phyloP scores from a whole-genome alignment of 2,888 invertebrate species.

The Malthinus seriepunctatus region DNA sequence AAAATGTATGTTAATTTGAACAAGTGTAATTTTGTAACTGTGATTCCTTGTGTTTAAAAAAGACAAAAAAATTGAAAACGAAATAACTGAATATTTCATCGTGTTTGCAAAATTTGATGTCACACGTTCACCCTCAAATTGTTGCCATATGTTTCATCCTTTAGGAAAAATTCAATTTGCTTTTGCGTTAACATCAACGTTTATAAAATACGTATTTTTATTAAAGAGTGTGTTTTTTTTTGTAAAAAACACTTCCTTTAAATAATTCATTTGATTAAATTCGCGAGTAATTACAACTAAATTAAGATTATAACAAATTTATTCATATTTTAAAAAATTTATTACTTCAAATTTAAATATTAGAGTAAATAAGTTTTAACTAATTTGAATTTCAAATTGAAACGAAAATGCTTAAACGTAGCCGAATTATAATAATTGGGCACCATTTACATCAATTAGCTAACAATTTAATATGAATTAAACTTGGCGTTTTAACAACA shows the following conservation, averaged over 20 bases:
- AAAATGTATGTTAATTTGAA: not conserved
- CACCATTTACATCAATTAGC: slow-evolving; percentile 5
- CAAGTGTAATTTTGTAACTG: no score
- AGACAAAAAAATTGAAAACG: not conserved
- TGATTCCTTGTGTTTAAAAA: no score
- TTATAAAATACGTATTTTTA: slow-evolving; percentile 4
- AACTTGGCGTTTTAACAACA: not conserved
- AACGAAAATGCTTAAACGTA: slow-evolving; percentile 3
- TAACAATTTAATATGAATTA: slow-evolving; percentile 3
- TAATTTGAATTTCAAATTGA: slow-evolving; percentile 6
- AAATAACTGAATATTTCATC: slow-evolving; percentile 5
- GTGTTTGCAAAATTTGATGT: slow-evolving; percentile 1
- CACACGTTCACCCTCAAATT: slow-evolving; percentile 7
- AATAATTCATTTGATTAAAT: no score
- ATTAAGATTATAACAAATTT: not conserved
- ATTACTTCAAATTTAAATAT: not conserved
- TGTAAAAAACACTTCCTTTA: no score
- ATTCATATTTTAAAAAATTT: not conserved
- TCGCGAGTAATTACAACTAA: no score
- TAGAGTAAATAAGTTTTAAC: slow-evolving; percentile 3
- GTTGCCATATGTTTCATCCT: slow-evolving; percentile 6
- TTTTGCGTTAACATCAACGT: slow-evolving; percentile 1
- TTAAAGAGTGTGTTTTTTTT: not conserved
- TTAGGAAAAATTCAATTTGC: slow-evolving; percentile 6
- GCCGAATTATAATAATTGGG: slow-evolving; percentile 1